Base-by-base conservation (phyloP, 2,797 vertebrate genomes). In the Anableps anableps region DNA sequence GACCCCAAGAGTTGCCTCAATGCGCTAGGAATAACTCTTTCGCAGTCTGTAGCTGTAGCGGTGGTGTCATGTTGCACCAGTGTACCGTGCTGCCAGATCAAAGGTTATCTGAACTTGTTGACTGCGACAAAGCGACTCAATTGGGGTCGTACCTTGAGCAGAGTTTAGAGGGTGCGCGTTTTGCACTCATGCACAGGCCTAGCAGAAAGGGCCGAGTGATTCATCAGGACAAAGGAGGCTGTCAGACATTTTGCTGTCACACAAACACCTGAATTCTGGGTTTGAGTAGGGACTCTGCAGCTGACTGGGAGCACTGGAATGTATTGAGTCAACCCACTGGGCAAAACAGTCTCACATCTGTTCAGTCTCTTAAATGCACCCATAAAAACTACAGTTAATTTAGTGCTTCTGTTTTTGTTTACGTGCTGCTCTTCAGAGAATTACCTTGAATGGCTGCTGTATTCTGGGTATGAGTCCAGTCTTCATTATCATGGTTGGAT, bases 31-130 rank as follows among this genome's bases (percentile, higher is more conserved):
- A 85, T 88, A 90, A 92, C 82, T 50, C 68, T 89, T 87, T 88
- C 48, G 13, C 78, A 60, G 86, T 81, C 80, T 81, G 9, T 78
- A 78, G 71, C 85, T 23, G 1, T 16, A 72, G 36, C 5, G 16
- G 17, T 1, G 77, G 91, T 91, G 89, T 94, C 85, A 76, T 85
- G 88, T 95, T 93, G 84, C 91, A 83, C 85, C 87, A n/a, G 78
- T 85, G 85, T 77, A 72, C 86, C 79, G 0, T 86, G 85, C 78
- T 83, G 85, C 86, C 88, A 60, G 83, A 88, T 85, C 85, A 90
- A 92, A 93, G 92, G 90, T 94, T 93, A 92, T 94, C 86, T 75
- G 51, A 83, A 91, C 89, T 80, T 84, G 83, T 90, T 90, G 86
- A 92, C 83, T 84, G 76, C 88, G 86, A 89, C 85, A 89, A 90